A percentile compares a stretch with the other conserved stretches of the same genome.
Evolutionary conservation across 92 coral and sea anemone genomes (phyloP).

Genomic region (Diadumene lineata): DNA sequence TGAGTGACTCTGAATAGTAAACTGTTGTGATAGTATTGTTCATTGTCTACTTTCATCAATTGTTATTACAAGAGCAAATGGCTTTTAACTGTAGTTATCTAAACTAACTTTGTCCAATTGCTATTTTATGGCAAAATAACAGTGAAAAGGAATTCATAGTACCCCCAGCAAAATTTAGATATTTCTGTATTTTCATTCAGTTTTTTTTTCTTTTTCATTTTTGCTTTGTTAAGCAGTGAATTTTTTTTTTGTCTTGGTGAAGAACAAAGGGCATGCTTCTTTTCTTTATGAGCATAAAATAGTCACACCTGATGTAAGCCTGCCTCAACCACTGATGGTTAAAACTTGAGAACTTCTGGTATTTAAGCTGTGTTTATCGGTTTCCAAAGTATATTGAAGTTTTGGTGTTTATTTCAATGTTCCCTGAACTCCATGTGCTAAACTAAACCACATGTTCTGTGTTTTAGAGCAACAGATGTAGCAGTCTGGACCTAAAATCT

Average conservation of each 20-base stretch:
- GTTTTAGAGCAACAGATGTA: conserved; percentile 29
- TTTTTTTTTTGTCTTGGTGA: not conserved
- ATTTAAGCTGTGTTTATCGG: conserved; percentile 2
- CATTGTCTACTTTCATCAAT: not conserved
- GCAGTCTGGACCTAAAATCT: conserved; percentile 14
- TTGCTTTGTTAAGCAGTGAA: not conserved
- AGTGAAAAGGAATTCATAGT: not conserved
- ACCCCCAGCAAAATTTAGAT: too few species aligned
- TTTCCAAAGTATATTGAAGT: not conserved
- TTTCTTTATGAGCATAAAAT: not conserved
- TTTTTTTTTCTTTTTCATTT: too few species aligned
- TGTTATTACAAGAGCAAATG: not conserved
- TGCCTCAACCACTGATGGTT: too few species aligned
- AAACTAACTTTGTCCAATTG: not conserved
- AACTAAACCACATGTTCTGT: conserved; percentile 27
- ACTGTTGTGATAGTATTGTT: not conserved
- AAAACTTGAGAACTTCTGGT: conserved; percentile 2
- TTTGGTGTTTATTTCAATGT: conserved; percentile 2
- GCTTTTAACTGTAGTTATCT: not conserved
- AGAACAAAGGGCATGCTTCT: not conserved
- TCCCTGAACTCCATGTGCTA: conserved; percentile 25
- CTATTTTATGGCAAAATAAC: not conserved
- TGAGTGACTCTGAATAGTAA: not conserved
- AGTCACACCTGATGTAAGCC: not conserved
- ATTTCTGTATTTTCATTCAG: too few species aligned